Conservation (phyloP, 2,113 vertebrate genomes). For the Aptenodytes forsteri region DNA sequence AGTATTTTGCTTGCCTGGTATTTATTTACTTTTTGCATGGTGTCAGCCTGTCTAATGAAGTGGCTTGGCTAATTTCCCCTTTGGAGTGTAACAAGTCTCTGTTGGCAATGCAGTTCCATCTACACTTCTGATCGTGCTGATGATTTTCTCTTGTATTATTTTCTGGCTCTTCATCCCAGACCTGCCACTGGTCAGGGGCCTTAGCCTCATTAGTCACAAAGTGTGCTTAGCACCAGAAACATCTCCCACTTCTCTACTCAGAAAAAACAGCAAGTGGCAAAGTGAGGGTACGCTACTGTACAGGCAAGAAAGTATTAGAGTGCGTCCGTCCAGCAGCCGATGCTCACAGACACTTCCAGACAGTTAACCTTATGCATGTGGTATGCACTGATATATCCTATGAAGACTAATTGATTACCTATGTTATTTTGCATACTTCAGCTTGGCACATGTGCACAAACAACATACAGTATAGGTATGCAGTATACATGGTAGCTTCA, state of each 20-base stretch:
- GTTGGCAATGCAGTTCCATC: background rate
- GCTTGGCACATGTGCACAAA: background rate
- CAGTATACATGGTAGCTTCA: background rate
- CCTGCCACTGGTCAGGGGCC: background rate
- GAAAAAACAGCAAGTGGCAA: background rate
- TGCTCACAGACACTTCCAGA: background rate
- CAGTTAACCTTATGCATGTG: background rate
- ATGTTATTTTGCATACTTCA: background rate
- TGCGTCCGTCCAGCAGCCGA: background rate
- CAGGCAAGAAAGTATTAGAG: fast-evolving
- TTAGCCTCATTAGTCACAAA: background rate
- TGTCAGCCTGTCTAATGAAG: background rate
- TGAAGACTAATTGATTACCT: background rate
- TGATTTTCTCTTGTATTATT: background rate
- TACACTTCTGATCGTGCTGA: background rate
- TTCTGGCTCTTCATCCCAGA: background rate
- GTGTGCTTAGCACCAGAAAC: background rate
- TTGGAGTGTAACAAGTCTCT: background rate
- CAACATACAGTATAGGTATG: too few relatives aligned
- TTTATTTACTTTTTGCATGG: background rate
- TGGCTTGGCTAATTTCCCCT: background rate
- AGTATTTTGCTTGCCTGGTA: background rate
- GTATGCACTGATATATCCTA: too few relatives aligned
- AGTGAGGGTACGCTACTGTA: background rate
- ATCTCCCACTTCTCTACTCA: background rate